Percentiles rank a stretch among this genome's conserved stretches.
Conservation (phyloP, 2,888 invertebrate species). For the Lasioglossum figueresi region DNA sequence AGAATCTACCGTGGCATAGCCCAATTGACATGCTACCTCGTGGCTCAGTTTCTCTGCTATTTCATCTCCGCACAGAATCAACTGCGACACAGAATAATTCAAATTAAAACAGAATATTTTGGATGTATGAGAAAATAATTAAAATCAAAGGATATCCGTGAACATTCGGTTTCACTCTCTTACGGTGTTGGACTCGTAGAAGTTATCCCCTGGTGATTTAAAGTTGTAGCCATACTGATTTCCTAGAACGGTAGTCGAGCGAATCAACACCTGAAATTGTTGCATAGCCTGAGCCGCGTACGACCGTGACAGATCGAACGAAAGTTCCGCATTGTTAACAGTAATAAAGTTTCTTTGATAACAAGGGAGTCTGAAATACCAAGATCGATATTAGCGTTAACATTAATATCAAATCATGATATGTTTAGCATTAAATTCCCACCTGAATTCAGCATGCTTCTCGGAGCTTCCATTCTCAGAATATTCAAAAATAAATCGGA, state of each 20-base stretch:
- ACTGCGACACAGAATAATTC: conserved; percentile 56
- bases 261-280: conserved; percentile 91
- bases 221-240: conserved; percentile 88
- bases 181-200: conserved; percentile 75
- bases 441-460: conserved; percentile 78
- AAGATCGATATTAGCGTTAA: background rate
- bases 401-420: background rate
- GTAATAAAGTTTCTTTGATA: conserved; percentile 87
- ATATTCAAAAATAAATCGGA: conserved; percentile 78
- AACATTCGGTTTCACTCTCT: conserved; percentile 34
- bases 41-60: conserved; percentile 81
- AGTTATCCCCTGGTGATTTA: conserved; percentile 72
- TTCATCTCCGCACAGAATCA: conserved; percentile 76
- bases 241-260: conserved; percentile 91
- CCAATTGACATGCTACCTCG: conserved; percentile 83
- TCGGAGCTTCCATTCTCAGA: conserved; percentile 78
- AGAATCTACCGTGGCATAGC: conserved; percentile 82
- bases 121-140: background rate
- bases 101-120: background rate
- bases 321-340: conserved; percentile 84
- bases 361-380: conserved; percentile 87
- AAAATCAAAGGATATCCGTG: background rate
- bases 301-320: conserved; percentile 87
- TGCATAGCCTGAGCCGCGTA: conserved; percentile 90
- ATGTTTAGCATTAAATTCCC: background rate